These are phyloP conservation scores for Lepus americanus DNA, from an alignment of 2,113 vertebrate species.

Conservation along the genomic window DNA sequence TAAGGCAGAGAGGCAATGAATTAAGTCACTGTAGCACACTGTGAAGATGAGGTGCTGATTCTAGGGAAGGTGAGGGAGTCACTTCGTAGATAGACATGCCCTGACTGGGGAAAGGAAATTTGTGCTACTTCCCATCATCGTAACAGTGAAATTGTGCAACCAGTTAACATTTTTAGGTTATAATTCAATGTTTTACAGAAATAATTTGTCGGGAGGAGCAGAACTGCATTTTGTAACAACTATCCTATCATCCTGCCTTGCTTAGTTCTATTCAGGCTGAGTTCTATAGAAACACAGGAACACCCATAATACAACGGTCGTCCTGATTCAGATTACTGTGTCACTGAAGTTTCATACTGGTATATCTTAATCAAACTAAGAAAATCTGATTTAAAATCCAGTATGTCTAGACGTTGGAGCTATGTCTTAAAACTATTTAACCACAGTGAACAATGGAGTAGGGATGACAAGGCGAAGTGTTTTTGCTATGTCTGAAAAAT, in stretches of 20 bases:
- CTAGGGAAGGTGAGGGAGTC: not conserved
- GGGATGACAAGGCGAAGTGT: fast-evolving
- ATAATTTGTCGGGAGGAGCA: not conserved
- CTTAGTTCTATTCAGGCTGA: not conserved
- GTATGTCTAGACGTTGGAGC: not conserved
- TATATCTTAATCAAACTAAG: conserved; percentile 25
- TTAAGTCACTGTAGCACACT: not conserved
- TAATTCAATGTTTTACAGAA: not conserved
- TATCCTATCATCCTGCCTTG: not conserved
- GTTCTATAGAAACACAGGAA: not conserved
- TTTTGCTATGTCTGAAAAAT: not conserved
- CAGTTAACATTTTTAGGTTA: no score
- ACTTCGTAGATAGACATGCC: not conserved
- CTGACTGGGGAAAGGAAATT: not conserved
- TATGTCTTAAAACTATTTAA: not conserved
- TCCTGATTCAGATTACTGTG: not conserved
- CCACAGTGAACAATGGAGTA: not conserved
- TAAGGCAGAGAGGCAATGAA: fast-evolving
- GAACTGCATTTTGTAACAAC: not conserved
- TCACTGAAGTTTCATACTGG: not conserved
- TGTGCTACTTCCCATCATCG: fast-evolving
- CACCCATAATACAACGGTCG: no score
- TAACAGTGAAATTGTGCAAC: not conserved
- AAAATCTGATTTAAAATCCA: conserved; percentile 51
- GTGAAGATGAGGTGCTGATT: not conserved